phyloP scores from a whole-genome alignment of 2,113 vertebrate genomes.

The Burhinus oedicnemus region DNA sequence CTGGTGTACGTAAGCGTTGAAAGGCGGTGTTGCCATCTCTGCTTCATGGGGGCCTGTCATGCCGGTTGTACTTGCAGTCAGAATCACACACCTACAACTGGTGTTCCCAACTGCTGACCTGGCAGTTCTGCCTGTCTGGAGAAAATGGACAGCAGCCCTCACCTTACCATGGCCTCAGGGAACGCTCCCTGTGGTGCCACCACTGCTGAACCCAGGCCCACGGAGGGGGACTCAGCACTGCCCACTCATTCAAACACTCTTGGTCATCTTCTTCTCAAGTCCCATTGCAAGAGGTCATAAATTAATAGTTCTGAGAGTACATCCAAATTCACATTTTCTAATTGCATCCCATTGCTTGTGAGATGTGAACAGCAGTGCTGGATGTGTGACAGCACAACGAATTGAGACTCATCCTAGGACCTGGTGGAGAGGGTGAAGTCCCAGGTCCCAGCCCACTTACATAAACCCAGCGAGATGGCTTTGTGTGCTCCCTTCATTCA shows the following conservation, averaged over 20 bases:
- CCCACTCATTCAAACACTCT: not conserved
- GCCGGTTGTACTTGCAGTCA: not conserved
- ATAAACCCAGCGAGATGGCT: fast-evolving
- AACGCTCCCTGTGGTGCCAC: not conserved
- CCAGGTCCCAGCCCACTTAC: not conserved
- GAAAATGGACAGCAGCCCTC: not conserved
- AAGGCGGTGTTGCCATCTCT: not conserved
- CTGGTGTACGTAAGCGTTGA: not conserved
- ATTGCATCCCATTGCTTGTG: not conserved
- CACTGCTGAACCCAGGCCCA: not conserved
- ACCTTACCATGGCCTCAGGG: not conserved
- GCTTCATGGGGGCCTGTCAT: not conserved
- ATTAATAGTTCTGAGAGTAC: not conserved
- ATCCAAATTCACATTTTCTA: not conserved
- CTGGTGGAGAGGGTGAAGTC: not conserved
- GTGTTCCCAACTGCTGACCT: not conserved
- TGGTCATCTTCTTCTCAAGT: not conserved
- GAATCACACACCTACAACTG: not conserved
- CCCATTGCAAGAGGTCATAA: not conserved
- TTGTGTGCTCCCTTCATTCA: not conserved
- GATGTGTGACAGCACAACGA: not conserved
- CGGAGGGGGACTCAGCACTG: not conserved
- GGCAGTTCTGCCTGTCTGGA: not conserved
- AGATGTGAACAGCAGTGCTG: not conserved
- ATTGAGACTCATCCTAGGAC: not conserved